phyloP scores from a whole-genome alignment of 2,113 vertebrate species.

The Penelope pileata region DNA sequence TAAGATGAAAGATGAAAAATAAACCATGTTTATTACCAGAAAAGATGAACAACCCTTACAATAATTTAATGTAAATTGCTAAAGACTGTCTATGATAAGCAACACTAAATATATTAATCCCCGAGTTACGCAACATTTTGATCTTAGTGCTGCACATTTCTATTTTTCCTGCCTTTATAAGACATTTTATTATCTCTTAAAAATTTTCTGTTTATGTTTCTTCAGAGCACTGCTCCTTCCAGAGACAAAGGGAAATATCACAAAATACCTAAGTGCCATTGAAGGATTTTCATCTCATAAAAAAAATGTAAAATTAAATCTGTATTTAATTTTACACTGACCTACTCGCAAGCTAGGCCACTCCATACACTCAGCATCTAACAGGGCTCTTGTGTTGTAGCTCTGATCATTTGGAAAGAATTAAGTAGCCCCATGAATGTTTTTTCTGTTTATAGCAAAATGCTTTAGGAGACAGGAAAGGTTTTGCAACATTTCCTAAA shows the following conservation, averaged over 20 bases:
- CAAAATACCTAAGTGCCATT: not conserved
- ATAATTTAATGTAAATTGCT: not conserved
- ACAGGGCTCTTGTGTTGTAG: not conserved
- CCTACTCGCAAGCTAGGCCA: too few relatives aligned
- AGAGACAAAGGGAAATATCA: not conserved
- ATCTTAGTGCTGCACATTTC: not conserved
- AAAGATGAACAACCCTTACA: not conserved
- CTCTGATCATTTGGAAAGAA: not conserved
- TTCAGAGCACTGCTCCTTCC: not conserved
- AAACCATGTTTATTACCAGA: not conserved
- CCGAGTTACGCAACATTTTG: not conserved
- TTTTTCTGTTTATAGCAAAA: not conserved
- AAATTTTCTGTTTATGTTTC: not conserved
- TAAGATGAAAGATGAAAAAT: not conserved
- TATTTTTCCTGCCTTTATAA: not conserved
- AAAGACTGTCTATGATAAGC: not conserved
- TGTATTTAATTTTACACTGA: rapidly evolving
- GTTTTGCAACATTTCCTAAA: not conserved
- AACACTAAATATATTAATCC: not conserved
- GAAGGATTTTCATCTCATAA: not conserved
- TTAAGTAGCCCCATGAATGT: not conserved
- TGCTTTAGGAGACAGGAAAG: not conserved
- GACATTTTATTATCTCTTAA: not conserved
- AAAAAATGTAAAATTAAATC: not conserved
- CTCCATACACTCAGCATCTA: not conserved